These are phyloP conservation scores for Orussus abietinus DNA, from an alignment of 1,140 invertebrate species.

Conservation along the genomic window DNA sequence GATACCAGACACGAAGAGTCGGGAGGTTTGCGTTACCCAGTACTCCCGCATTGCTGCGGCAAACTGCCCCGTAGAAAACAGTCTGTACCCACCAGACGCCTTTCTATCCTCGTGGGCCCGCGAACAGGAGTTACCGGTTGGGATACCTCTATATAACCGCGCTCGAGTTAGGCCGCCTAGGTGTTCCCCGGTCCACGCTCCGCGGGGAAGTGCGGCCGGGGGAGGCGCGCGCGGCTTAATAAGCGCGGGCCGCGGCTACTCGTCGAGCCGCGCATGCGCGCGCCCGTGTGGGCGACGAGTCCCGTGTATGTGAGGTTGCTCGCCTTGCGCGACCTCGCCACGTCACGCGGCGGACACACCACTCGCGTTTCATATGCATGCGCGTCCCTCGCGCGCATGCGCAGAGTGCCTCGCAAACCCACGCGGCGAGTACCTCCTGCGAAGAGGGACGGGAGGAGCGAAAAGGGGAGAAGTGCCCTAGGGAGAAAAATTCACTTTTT, in stretches of 20 bases:
- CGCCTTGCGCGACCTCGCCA: constrained; percentile 41
- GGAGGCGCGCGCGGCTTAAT: background rate
- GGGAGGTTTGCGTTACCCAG: background rate
- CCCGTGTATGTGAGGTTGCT: constrained; percentile 30
- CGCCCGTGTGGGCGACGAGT: constrained; percentile 9
- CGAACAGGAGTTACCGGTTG: constrained; percentile 30
- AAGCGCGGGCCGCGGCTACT: constrained; percentile 2
- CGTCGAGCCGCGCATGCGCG: background rate
- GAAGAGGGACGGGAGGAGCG: too few relatives aligned
- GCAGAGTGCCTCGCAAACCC: too few relatives aligned
- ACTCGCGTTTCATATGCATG: constrained; percentile 3
- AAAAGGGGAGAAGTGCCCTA: too few relatives aligned
- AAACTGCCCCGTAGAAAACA: constrained; percentile 4
- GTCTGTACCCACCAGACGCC: constrained; percentile 26
- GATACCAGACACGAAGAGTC: too few relatives aligned
- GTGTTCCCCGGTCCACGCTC: constrained; percentile 24
- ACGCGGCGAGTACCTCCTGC: too few relatives aligned
- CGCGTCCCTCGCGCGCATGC: too few relatives aligned
- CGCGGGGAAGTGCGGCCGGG: background rate
- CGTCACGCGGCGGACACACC: constrained; percentile 23
- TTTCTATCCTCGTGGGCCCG: constrained; percentile 26
- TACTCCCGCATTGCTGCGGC: background rate
- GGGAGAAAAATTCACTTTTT: too few relatives aligned
- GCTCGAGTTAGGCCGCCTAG: constrained; percentile 19
- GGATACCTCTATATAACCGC: constrained; percentile 21